Conservation (phyloP, 2,797 vertebrate species). For the Hirundo rustica region DNA sequence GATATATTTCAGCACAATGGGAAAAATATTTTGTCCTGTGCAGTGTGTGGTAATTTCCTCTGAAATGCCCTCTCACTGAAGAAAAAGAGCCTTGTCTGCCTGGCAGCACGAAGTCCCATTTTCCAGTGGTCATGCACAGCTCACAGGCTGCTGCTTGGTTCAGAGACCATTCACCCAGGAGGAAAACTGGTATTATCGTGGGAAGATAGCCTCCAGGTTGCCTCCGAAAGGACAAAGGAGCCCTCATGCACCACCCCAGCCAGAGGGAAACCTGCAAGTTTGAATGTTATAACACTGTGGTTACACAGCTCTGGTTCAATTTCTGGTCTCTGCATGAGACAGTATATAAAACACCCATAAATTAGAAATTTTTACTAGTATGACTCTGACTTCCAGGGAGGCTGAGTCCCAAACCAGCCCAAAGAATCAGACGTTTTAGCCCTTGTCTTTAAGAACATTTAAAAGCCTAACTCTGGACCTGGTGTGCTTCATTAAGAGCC, state of each 20-base stretch:
- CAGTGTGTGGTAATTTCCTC: constrained; percentile 50
- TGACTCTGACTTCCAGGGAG: neutral
- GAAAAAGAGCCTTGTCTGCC: neutral
- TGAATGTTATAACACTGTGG: rapidly evolving
- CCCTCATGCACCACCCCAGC: rapidly evolving
- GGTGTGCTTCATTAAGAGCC: neutral
- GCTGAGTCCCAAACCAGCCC: neutral
- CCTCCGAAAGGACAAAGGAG: neutral
- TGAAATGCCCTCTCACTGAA: neutral
- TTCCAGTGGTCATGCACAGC: neutral
- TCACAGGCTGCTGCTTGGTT: neutral
- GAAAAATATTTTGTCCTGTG: constrained; percentile 23
- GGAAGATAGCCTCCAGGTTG: neutral
- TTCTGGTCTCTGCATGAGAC: rapidly evolving
- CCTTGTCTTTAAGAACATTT: neutral
- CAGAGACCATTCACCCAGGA: neutral
- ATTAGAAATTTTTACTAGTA: neutral
- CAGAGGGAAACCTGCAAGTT: neutral
- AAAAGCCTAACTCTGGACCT: neutral
- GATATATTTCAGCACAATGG: constrained; percentile 63
- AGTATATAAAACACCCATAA: neutral
- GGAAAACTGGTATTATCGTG: neutral
- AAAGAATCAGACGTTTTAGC: neutral
- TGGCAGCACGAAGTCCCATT: neutral
- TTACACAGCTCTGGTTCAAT: neutral